Conservation (phyloP, 2,888 invertebrate genomes). For the Boloria euphrosyne region DNA sequence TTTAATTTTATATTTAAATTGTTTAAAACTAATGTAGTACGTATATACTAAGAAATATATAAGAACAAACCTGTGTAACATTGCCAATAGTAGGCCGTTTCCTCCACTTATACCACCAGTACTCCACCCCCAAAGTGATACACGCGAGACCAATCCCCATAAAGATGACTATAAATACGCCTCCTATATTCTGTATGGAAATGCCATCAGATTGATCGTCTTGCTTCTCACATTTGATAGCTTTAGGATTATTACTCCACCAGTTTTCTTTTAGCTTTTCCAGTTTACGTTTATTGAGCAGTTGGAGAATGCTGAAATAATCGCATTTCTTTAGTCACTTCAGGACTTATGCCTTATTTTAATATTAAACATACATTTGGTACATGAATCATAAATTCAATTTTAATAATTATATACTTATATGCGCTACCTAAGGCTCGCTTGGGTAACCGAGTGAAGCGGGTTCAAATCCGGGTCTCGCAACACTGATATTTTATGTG, state of each 20-base stretch:
- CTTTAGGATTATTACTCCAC: conserved; percentile 95
- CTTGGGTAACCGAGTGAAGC: no score
- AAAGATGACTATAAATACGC: conserved; percentile 98
- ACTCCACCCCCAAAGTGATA: conserved; percentile 94
- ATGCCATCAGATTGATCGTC: conserved; percentile 98
- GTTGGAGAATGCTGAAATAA: conserved; percentile 89
- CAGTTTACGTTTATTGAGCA: conserved; percentile 95
- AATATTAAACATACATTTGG: no score
- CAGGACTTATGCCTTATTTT: no score
- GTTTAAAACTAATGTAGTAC: no score
- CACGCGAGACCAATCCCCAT: conserved; percentile 96
- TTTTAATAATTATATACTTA: no score
- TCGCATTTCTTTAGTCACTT: no score
- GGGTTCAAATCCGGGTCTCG: no score
- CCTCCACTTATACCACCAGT: conserved; percentile 95
- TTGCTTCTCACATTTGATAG: conserved; percentile 90
- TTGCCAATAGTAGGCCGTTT: conserved; percentile 84
- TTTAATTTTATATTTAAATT: no score
- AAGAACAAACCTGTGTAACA: conserved; percentile 78
- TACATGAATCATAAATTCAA: no score
- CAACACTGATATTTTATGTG: no score
- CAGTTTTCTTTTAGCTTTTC: conserved; percentile 97
- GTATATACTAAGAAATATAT: background rate
- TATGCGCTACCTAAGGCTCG: no score
- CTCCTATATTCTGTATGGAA: conserved; percentile 98